Evolutionary conservation across 2,888 invertebrate species (phyloP).

Genomic region (Xestia xanthographa): DNA sequence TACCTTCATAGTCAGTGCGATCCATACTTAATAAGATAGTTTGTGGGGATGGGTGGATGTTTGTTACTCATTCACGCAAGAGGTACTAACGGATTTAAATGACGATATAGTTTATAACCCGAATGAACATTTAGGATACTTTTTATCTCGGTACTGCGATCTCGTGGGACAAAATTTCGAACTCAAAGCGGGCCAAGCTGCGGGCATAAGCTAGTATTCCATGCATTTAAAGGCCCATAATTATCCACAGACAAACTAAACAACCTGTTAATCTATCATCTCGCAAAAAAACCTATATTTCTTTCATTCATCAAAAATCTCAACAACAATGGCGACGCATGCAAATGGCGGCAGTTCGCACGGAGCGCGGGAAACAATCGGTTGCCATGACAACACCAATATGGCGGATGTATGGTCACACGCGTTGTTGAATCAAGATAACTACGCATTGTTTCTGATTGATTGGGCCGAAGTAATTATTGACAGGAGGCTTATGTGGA

Average conservation of each 20-base stretch:
- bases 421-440: constrained; percentile 66
- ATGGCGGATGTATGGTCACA: constrained; percentile 73
- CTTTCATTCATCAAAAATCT: constrained; percentile 66
- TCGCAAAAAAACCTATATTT: constrained; percentile 46
- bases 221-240: not conserved
- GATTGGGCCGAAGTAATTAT: constrained; percentile 59
- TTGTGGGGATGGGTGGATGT: too few species aligned
- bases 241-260: constrained; percentile 19
- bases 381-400: constrained; percentile 74
- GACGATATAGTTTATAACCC: too few species aligned
- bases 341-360: constrained; percentile 69
- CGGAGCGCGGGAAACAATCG: constrained; percentile 72
- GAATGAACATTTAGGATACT: too few species aligned
- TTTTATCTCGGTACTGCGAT: not conserved
- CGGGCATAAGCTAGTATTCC: not conserved
- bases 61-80: too few species aligned
- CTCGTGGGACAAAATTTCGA: not conserved
- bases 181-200: not conserved
- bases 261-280: constrained; percentile 29
- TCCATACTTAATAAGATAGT: too few species aligned
- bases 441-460: constrained; percentile 60
- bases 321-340: constrained; percentile 60
- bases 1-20: too few species aligned
- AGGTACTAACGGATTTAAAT: too few species aligned
- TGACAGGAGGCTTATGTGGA: constrained; percentile 14